These are phyloP conservation scores for Dryadula phaetusa DNA, from an alignment of 2,888 invertebrate genomes.

Conservation along the genomic window DNA sequence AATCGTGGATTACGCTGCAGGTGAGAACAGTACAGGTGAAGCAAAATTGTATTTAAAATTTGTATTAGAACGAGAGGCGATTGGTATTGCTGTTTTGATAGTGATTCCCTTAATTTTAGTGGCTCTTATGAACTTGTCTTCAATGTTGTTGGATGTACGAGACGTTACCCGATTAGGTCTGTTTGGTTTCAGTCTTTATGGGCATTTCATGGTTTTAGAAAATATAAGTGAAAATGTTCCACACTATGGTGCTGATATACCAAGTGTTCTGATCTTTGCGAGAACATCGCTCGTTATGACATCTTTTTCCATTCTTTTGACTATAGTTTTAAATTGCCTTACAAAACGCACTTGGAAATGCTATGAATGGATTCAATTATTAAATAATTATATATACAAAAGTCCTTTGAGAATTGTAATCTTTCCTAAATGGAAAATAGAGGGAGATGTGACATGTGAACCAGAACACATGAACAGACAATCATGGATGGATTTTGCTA, in stretches of 20 bases:
- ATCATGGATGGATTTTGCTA: conserved; percentile 55
- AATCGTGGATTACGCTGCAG: conserved; percentile 53
- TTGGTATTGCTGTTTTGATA: conserved; percentile 52
- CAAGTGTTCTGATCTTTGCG: conserved; percentile 56
- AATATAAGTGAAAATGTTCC: conserved; percentile 53
- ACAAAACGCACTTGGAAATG: conserved; percentile 41
- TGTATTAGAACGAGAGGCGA: conserved; percentile 56
- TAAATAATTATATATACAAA: conserved; percentile 50
- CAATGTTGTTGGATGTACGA: conserved; percentile 54
- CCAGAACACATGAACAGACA: conserved; percentile 27
- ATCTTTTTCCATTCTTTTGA: conserved; percentile 47
- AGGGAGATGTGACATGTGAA: conserved; percentile 29
- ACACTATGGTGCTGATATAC: conserved; percentile 49
- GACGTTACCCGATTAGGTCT: conserved; percentile 50
- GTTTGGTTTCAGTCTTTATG: conserved; percentile 53
- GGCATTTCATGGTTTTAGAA: conserved; percentile 53
- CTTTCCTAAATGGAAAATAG: conserved; percentile 51
- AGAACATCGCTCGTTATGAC: conserved; percentile 55
- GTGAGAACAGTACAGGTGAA: conserved; percentile 41
- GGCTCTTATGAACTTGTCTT: conserved; percentile 50
- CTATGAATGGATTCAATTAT: conserved; percentile 47
- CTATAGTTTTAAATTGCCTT: conserved; percentile 51
- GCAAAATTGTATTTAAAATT: conserved; percentile 54
- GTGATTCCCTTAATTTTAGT: conserved; percentile 56
- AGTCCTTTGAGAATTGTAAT: conserved; percentile 48